Conservation (phyloP, 2,797 vertebrate genomes). For the Urocyon cinereoargenteus region DNA sequence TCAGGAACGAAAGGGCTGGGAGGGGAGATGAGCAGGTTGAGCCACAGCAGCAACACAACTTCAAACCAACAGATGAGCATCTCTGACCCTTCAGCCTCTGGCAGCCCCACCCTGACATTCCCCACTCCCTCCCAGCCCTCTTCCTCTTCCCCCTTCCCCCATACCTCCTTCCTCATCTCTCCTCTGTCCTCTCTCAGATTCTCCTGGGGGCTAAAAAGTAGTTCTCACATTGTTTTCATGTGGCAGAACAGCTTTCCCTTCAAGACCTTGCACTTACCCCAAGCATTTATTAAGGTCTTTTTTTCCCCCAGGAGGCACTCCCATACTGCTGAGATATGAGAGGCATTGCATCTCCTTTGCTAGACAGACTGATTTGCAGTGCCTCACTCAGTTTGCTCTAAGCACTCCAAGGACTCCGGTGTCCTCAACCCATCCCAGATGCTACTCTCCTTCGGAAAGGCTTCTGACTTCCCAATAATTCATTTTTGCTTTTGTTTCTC, state of each 20-base stretch:
- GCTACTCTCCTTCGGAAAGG: background rate
- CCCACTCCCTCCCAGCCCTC: background rate
- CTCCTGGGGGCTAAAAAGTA: background rate
- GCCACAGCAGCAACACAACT: background rate
- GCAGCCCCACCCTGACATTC: rapidly evolving
- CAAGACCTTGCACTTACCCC: background rate
- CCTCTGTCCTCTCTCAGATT: background rate
- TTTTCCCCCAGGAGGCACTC: background rate
- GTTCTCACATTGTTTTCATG: background rate
- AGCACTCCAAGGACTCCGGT: background rate
- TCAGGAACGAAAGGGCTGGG: background rate
- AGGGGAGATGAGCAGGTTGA: background rate
- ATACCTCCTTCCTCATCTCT: background rate
- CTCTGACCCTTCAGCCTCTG: background rate
- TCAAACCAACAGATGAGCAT: background rate
- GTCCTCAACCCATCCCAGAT: background rate
- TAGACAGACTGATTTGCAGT: background rate
- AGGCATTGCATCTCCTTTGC: background rate
- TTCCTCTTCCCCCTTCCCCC: background rate
- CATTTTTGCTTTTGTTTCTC: no score
- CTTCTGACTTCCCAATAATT: background rate
- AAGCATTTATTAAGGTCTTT: background rate
- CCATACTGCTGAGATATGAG: no score
- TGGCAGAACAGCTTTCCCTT: background rate
- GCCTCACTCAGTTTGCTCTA: background rate